Evolutionary conservation across 1,140 invertebrate species (phyloP).

Genomic region (Sarcophaga peregrina): DNA sequence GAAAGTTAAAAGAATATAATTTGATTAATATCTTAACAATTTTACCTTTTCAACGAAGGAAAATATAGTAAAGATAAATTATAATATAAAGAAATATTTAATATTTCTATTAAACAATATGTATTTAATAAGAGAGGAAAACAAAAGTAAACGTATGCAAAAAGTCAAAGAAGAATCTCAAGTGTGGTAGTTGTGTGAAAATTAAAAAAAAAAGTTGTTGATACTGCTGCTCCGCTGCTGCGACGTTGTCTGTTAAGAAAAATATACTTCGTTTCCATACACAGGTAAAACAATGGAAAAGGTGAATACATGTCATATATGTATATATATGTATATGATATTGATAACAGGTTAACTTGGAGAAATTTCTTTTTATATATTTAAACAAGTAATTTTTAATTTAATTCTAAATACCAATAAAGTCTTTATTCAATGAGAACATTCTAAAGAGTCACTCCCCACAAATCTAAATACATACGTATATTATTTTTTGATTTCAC

Average conservation of each 20-base stretch:
- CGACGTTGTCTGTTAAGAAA: slow-evolving; percentile 13
- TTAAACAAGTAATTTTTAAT: too few relatives aligned
- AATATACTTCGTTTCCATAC: background rate
- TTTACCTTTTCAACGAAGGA: too few relatives aligned
- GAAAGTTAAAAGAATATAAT: too few relatives aligned
- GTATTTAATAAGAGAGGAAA: too few relatives aligned
- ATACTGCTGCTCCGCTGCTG: background rate
- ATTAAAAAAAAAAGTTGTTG: background rate
- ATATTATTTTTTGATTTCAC: background rate
- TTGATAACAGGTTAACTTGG: slow-evolving; percentile 2
- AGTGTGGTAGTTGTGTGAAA: background rate
- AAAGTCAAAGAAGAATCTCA: background rate
- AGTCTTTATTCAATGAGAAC: background rate
- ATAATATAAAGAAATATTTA: too few relatives aligned
- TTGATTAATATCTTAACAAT: too few relatives aligned
- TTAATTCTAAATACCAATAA: too few relatives aligned
- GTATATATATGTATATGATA: background rate
- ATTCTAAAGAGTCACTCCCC: slow-evolving; percentile 1
- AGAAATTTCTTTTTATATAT: background rate
- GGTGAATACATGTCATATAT: background rate
- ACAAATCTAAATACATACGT: background rate
- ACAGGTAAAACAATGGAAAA: background rate
- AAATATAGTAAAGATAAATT: too few relatives aligned
- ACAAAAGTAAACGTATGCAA: background rate
- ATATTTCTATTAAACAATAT: too few relatives aligned